These are phyloP conservation scores for Geococcyx californianus DNA, from an alignment of 2,113 vertebrate genomes.

Conservation along the genomic window DNA sequence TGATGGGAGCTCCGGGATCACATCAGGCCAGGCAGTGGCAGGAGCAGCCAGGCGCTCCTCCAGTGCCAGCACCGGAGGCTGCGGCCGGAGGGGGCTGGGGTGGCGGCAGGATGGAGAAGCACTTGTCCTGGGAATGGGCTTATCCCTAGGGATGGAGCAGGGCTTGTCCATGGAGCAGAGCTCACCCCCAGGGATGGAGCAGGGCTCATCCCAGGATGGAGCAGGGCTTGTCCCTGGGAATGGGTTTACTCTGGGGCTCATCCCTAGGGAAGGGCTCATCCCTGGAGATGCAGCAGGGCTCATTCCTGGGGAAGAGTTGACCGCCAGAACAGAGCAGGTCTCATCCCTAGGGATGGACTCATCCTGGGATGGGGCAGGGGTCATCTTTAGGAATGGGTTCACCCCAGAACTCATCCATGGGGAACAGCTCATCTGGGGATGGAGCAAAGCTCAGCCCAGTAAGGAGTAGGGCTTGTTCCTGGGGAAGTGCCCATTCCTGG, in stretches of 20 bases:
- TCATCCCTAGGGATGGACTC: too few relatives aligned
- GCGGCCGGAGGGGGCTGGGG: background rate
- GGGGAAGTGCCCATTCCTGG: too few relatives aligned
- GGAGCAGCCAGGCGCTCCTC: background rate
- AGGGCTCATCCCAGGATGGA: background rate
- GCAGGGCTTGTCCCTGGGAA: too few relatives aligned
- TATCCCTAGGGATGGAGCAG: background rate
- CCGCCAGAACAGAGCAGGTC: too few relatives aligned
- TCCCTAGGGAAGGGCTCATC: too few relatives aligned
- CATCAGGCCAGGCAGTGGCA: background rate
- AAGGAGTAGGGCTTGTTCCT: too few relatives aligned
- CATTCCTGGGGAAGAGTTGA: background rate
- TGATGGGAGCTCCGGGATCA: rapidly evolving
- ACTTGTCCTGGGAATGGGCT: too few relatives aligned
- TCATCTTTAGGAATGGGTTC: background rate
- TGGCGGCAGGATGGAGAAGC: too few relatives aligned
- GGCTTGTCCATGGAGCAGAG: background rate
- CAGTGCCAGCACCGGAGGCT: background rate
- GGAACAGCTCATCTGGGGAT: too few relatives aligned
- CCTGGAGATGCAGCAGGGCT: background rate
- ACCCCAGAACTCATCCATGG: too few relatives aligned
- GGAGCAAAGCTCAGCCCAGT: background rate
- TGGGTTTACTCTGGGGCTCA: too few relatives aligned
- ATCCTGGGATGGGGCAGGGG: background rate
- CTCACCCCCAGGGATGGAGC: background rate